Percentiles rank a stretch among this genome's conserved stretches.
Conservation (phyloP, 2,113 vertebrate species). For the Tringa solitaria region DNA sequence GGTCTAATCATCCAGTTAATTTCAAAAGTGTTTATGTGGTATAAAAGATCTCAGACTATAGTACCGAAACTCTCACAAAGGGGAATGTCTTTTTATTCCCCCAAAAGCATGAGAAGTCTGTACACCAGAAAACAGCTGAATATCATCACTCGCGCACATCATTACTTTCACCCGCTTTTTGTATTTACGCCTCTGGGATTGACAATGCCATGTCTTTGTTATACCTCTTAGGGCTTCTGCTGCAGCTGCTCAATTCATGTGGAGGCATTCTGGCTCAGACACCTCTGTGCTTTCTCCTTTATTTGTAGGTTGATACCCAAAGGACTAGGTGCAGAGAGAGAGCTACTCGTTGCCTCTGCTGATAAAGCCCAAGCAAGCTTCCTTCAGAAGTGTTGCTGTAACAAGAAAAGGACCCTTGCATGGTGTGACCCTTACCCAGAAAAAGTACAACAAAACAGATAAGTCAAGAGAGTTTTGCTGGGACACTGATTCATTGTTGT, state of each 20-base stretch:
- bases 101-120: not conserved
- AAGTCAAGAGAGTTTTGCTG: not conserved
- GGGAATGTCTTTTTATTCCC: not conserved
- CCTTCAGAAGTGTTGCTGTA: not conserved
- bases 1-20: not conserved
- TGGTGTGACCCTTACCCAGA: not conserved
- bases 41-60: not conserved
- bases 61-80: not conserved
- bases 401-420: fast-evolving
- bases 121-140: not conserved
- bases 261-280: not conserved
- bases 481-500: fast-evolving
- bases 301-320: not conserved
- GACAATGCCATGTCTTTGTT: fast-evolving
- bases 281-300: not conserved
- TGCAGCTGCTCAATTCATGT: not conserved
- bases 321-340: not conserved
- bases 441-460: not conserved
- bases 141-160: not conserved
- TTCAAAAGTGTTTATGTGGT: not conserved
- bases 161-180: not conserved
- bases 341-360: not conserved
- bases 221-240: not conserved
- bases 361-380: not conserved
- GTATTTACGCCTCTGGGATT: not conserved